Evolutionary conservation across 2,113 vertebrate genomes (phyloP).

Genomic region (Phalacrocorax pelagicus): DNA sequence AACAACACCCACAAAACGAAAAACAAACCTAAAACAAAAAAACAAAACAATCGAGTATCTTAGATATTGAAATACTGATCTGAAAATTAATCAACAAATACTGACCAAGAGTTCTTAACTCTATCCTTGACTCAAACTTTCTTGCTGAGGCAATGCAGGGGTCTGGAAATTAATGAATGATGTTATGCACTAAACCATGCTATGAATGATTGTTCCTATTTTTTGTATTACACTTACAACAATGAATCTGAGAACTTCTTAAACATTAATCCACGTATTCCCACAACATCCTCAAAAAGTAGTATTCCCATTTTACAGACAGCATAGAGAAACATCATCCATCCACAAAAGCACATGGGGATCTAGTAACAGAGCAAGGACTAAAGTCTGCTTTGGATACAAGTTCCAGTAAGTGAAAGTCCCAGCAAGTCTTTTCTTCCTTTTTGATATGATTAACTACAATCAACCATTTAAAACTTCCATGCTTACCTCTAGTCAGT

Average conservation of each 20-base stretch:
- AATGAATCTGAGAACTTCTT: background rate
- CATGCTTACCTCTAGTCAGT: background rate
- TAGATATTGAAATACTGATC: constrained; percentile 19
- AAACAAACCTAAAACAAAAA: background rate
- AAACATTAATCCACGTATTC: background rate
- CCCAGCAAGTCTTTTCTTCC: background rate
- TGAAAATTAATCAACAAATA: constrained; percentile 42
- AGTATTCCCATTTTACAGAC: background rate
- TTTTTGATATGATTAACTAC: background rate
- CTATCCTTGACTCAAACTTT: background rate
- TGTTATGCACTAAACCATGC: background rate
- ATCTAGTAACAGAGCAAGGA: background rate
- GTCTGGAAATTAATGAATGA: background rate
- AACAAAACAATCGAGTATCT: background rate
- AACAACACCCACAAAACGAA: too few species aligned
- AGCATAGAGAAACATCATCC: background rate
- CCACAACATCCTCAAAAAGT: background rate
- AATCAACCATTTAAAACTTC: background rate
- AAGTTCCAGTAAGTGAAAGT: background rate
- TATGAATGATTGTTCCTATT: background rate
- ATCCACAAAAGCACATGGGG: background rate
- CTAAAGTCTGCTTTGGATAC: background rate
- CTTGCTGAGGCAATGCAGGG: background rate
- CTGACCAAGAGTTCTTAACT: background rate
- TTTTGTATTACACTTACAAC: background rate